Evolutionary conservation across 2,113 vertebrate species (phyloP).

Genomic region (Cephalopterus ornatus): DNA sequence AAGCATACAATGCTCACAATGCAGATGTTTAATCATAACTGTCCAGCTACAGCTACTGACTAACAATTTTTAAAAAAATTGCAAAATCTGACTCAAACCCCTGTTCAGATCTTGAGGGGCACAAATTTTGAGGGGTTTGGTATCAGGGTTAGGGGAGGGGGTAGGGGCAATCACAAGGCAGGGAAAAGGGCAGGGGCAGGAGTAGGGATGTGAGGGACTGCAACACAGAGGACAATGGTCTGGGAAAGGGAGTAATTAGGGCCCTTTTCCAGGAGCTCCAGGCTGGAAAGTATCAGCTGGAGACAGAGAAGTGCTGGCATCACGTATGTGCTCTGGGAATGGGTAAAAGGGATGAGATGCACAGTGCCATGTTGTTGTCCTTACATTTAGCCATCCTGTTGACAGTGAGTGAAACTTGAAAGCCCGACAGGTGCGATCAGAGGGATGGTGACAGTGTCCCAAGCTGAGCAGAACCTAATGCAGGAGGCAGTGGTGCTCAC

Average conservation of each 20-base stretch:
- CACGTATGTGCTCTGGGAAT: neutral
- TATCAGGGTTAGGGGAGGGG: neutral
- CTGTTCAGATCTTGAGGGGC: neutral
- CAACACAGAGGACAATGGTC: neutral
- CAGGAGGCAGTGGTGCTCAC: neutral
- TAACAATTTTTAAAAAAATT: neutral
- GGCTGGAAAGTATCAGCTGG: neutral
- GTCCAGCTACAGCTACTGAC: neutral
- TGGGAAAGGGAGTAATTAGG: neutral
- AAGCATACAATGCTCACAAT: neutral
- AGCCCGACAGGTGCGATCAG: neutral
- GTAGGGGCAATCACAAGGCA: neutral
- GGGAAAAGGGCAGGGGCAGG: neutral
- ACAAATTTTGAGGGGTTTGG: neutral
- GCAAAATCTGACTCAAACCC: neutral
- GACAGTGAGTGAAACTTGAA: neutral
- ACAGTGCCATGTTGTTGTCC: too few relatives aligned
- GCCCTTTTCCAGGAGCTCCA: too few relatives aligned
- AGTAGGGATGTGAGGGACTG: neutral
- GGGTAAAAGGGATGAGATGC: accelerated
- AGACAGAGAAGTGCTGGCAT: too few relatives aligned
- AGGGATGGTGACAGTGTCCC: accelerated
- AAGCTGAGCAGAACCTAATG: neutral
- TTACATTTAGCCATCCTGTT: too few relatives aligned
- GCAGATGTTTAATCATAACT: neutral